Evolutionary conservation across 1,140 invertebrate species (phyloP), one percentile per base, ranked within the genome.

Genomic region (Homarus americanus): DNA sequence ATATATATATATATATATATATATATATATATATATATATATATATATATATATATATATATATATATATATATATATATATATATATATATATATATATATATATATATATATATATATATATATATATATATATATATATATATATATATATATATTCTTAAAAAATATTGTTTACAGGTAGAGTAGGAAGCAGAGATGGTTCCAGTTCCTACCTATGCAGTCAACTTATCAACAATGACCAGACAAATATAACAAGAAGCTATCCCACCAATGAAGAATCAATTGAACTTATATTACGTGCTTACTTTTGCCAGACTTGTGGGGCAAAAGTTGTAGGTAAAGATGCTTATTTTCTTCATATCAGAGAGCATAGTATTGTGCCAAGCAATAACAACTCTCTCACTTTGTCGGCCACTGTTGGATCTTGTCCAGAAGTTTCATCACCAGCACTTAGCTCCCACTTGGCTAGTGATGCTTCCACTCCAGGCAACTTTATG

Each of bases 291-390:
- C 84, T 76, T 28, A 78, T 73, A 10, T 32, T 87, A n/a, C 44
- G 73, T 12, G 84, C 84, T 24, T 87, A 78, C 36, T 76, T 87
- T 15, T 87, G 84, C 72, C 84, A 87, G n/a, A 78, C 44, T 32
- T 87, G 84, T 63, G 84, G 84, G 9, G 84, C 69, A 58, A 87
- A 87, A 49, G 40, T 87, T 5, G 84, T 87, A 9, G 84, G 73
- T 5, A 76, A 87, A 58, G 84, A 87, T 78, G 53, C 49, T 28
- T 87, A 87, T 53, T 78, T 87, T 58, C 63, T 58, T 24, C 84
- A 87, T 53, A 78, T 87, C 32, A 76, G 38, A 28, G 38, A 87
- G n/a, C 84, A 87, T 73, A 76, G 38, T 44, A 24, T 80, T 15
- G 41, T 41, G 41, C 78, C 40, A 49, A 36, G 44, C 28, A 49